Evolutionary conservation across 2,797 vertebrate species (phyloP).

Genomic region (Enteromius unitaeniatus): DNA sequence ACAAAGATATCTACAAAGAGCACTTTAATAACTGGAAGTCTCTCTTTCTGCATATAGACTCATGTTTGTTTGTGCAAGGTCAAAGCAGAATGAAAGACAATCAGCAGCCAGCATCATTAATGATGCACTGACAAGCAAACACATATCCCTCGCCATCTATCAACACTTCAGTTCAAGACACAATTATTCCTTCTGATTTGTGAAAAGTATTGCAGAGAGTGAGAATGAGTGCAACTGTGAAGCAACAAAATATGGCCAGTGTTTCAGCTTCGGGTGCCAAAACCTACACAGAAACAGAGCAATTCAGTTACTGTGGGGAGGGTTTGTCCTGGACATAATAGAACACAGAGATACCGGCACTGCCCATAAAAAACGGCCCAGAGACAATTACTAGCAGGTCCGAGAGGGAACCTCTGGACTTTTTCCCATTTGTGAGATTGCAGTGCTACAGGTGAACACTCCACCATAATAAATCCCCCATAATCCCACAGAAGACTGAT

Average conservation of each 20-base stretch:
- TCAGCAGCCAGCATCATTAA: conserved; percentile 1
- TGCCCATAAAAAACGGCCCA: conserved; percentile 34
- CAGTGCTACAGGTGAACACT: conserved; percentile 47
- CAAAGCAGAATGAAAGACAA: conserved; percentile 23
- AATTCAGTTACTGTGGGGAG: background rate
- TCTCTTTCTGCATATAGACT: background rate
- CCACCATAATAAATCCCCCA: conserved; percentile 49
- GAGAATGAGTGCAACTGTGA: conserved; percentile 5
- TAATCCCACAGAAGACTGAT: conserved; percentile 54
- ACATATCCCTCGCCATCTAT: conserved; percentile 15
- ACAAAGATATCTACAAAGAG: conserved; percentile 15
- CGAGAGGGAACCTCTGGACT: conserved; percentile 34
- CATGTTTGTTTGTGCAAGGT: conserved; percentile 25
- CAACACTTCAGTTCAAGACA: conserved; percentile 29
- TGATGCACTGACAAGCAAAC: background rate
- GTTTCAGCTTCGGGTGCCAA: conserved; percentile 6
- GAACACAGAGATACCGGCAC: conserved; percentile 23
- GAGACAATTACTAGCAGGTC: conserved; percentile 35
- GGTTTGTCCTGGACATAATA: conserved; percentile 6
- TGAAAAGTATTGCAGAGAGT: conserved; percentile 12
- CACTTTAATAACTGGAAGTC: conserved; percentile 31
- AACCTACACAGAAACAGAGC: background rate
- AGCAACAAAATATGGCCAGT: conserved; percentile 11
- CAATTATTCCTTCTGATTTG: conserved; percentile 45
- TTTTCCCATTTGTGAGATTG: conserved; percentile 50